Percentiles rank a stretch among this genome's conserved stretches.
These are phyloP conservation scores for Enteromius unitaeniatus DNA, from an alignment of 2,797 vertebrate genomes.

Conservation along the genomic window DNA sequence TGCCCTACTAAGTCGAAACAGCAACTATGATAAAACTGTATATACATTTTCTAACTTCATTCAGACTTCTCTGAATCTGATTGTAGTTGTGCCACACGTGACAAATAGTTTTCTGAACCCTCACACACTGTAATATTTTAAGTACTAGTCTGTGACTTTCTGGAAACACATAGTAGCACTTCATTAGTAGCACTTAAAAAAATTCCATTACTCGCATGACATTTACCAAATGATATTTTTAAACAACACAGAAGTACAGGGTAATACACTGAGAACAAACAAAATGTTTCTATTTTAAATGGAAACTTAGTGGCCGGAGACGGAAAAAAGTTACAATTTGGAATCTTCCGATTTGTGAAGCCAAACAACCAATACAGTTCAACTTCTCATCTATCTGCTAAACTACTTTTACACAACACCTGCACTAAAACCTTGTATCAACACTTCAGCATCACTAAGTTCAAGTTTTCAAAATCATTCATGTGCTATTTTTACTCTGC, in stretches of 20 bases:
- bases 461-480: neutral
- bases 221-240: neutral
- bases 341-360: neutral
- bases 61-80: neutral
- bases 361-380: neutral
- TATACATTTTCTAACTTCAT: neutral
- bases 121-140: neutral
- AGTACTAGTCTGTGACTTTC: neutral
- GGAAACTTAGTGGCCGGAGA: neutral
- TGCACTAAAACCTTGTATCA: neutral
- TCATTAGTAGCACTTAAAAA: neutral
- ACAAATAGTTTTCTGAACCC: neutral
- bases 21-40: neutral
- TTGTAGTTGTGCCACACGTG: neutral
- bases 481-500: slow-evolving; percentile 18
- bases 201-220: neutral
- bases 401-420: neutral
- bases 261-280: neutral
- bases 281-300: neutral
- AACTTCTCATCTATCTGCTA: neutral
- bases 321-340: neutral
- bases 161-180: neutral
- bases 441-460: neutral
- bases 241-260: neutral
- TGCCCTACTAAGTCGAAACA: neutral